Conservation (phyloP, 2,113 vertebrate genomes). For the Anguilla rostrata region DNA sequence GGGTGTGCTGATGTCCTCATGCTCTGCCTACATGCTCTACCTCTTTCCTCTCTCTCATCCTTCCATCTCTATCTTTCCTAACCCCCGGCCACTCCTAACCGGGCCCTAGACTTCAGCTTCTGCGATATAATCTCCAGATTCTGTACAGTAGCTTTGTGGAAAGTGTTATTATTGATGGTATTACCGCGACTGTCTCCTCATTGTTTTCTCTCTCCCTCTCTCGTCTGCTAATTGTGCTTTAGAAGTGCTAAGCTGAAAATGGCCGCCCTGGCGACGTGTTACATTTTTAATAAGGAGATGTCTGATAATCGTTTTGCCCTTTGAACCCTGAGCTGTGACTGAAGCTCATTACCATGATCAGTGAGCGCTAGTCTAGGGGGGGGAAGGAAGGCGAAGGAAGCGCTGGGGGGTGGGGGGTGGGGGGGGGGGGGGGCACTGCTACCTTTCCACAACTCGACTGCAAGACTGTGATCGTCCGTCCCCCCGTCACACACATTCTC, state of each 20-base stretch:
- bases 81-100: background rate
- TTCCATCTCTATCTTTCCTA: background rate
- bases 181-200: slow-evolving; percentile 16
- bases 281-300: slow-evolving; percentile 65
- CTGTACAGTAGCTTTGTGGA: background rate
- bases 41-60: background rate
- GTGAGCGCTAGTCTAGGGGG: slow-evolving; percentile 56
- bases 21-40: slow-evolving; percentile 11
- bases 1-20: slow-evolving; percentile 17
- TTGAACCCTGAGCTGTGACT: slow-evolving; percentile 63
- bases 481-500: background rate
- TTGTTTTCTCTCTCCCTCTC: slow-evolving; percentile 8
- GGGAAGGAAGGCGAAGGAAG: background rate
- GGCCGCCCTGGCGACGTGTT: slow-evolving; percentile 33
- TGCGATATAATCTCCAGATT: background rate
- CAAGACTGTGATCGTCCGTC: background rate
- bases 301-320: slow-evolving; percentile 69
- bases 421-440: slow-evolving; percentile 47
- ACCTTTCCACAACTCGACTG: slow-evolving; percentile 38
- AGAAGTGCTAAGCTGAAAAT: slow-evolving; percentile 48
- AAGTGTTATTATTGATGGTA: slow-evolving; percentile 19
- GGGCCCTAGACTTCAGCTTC: background rate
- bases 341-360: slow-evolving; percentile 67
- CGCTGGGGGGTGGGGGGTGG: slow-evolving; percentile 24
- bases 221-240: slow-evolving; percentile 46